Percentiles rank a stretch among this genome's conserved stretches.
phyloP scores from a whole-genome alignment of 2,797 vertebrate species.

The Artibeus lituratus region DNA sequence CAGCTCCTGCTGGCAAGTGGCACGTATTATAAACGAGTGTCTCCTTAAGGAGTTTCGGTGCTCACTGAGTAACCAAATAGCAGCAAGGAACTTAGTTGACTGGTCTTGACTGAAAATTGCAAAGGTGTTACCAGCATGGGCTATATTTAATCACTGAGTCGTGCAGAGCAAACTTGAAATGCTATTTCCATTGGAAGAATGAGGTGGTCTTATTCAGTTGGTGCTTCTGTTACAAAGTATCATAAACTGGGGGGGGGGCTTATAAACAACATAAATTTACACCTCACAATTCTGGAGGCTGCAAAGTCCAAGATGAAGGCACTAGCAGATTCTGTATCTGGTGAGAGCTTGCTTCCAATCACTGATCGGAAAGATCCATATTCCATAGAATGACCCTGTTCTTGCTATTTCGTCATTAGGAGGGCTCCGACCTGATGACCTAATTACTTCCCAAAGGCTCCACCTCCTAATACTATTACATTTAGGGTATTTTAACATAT shows the following conservation, averaged over 20 bases:
- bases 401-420: not conserved
- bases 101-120: not conserved
- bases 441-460: not conserved
- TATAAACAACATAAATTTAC: not conserved
- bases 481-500: not conserved
- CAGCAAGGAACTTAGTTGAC: not conserved
- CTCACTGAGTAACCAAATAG: not conserved
- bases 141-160: not conserved
- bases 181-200: not conserved
- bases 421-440: not conserved
- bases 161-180: not conserved
- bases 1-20: conserved; percentile 10
- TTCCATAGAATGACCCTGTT: not conserved
- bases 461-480: not conserved
- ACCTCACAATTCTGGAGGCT: not conserved
- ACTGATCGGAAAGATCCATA: not conserved
- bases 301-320: not conserved
- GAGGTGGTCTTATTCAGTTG: not conserved
- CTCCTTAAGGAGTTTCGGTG: not conserved
- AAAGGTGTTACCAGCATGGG: not conserved
- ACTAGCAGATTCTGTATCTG: not conserved
- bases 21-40: not conserved
- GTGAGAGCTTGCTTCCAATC: not conserved
- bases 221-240: not conserved
- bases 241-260: not conserved